Base-by-base conservation (phyloP, 2,797 vertebrate genomes). In the Etheostoma perlongum region DNA sequence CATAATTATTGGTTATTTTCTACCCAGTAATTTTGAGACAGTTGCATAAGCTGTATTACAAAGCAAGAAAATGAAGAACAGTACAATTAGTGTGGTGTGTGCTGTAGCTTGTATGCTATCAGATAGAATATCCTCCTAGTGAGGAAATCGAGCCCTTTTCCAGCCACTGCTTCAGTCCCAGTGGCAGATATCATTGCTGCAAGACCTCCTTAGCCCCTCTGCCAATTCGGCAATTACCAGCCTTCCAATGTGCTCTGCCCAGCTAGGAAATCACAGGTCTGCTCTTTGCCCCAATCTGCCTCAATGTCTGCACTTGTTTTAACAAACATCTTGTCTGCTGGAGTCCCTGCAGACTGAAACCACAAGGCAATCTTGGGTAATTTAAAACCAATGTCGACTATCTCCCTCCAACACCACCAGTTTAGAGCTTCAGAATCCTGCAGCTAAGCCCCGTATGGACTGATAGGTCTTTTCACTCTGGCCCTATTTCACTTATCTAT, bases 321-420 rank as follows among this genome's bases (percentile, higher is more conserved):
- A 96, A 96, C 93, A 93, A 96, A 94, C 87, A 94, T 93, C 92
- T 93, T 89, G 90, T 91, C 93, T 95, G 92, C 88, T 79, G 6
- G 42, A 70, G 73, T 94, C 94, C 92, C 92, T 74, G 69, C 89
- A 92, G 96, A 95, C 91, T 82, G 89, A 91, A 91, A 89, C 93
- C 93, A 94, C 94, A 95, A 94, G 95, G 92, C 95, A 95, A 95
- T 96, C 95, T 94, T 85, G 93, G 94, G 94, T 95, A 95, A 96
- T 96, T 95, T 95, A 93, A 95, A 96, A 94, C 91, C 95, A 91
- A 83, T 84, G 88, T 93, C 91, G 91, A 92, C 93, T 93, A 90
- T 89, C 93, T 95, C 88, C 91, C 84, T 84, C 91, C 83, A 92
- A 82, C 85, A 62, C 76, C 78, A 85, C 86, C 90, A 93, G 94